Conservation (phyloP, 2,888 invertebrate species). For the Drosophila flavopinicola region DNA sequence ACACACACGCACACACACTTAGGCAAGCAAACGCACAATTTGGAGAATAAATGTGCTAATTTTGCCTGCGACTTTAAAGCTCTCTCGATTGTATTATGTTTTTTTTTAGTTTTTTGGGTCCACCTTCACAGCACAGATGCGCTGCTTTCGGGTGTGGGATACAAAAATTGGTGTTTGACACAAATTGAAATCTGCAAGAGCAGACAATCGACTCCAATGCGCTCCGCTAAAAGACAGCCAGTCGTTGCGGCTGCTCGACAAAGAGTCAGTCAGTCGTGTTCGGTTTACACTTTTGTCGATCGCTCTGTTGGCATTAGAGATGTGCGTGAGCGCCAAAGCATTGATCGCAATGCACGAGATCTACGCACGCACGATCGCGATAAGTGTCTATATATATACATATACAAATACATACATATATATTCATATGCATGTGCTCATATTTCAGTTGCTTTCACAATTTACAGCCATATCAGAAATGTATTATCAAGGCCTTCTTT, state of each 20-base stretch:
- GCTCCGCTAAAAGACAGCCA: background rate
- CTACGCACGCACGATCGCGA: conserved; percentile 17
- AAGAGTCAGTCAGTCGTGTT: conserved; percentile 48
- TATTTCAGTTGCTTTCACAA: conserved; percentile 16
- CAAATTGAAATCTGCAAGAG: conserved; percentile 41
- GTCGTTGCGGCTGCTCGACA: conserved; percentile 32
- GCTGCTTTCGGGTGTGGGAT: conserved; percentile 4
- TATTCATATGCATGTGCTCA: conserved; percentile 6
- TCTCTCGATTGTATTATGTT: conserved; percentile 5
- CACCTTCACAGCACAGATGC: too few relatives aligned
- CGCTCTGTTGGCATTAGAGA: conserved; percentile 50
- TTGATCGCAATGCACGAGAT: conserved; percentile 10
- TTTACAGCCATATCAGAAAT: conserved; percentile 14
- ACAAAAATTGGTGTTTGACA: conserved; percentile 41
- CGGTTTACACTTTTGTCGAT: conserved; percentile 41
- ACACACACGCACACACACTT: conserved; percentile 10
- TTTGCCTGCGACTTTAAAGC: conserved; percentile 35
- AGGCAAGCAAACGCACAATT: conserved; percentile 44
- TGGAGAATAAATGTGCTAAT: conserved; percentile 63
- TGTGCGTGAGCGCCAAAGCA: conserved; percentile 23
- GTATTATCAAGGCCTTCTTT: conserved; percentile 14
- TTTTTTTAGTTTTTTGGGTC: background rate
- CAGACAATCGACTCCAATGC: conserved; percentile 12
- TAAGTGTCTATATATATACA: background rate
- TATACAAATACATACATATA: background rate